phyloP scores from a whole-genome alignment of 2,797 vertebrate species.

The Trichosurus vulpecula region DNA sequence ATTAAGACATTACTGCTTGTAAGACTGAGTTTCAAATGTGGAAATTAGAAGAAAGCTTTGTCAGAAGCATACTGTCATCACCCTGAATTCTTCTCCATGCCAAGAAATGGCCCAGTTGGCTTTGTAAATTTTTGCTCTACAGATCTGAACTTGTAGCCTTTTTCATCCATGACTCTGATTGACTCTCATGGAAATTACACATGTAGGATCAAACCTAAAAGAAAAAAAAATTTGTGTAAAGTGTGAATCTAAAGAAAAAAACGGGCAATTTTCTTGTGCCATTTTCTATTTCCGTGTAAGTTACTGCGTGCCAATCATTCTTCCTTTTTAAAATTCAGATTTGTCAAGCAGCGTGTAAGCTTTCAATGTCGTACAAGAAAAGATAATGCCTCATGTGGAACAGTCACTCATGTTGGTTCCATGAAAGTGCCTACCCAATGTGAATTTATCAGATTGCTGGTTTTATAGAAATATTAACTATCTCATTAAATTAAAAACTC shows the following conservation, averaged over 20 bases:
- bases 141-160: slow-evolving; percentile 65
- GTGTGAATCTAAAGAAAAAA: slow-evolving; percentile 76
- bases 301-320: slow-evolving; percentile 75
- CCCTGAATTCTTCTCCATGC: background rate
- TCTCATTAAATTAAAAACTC: slow-evolving; percentile 57
- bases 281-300: slow-evolving; percentile 75
- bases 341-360: slow-evolving; percentile 67
- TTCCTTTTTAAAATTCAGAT: slow-evolving; percentile 76
- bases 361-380: slow-evolving; percentile 62
- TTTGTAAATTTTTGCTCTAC: slow-evolving; percentile 1
- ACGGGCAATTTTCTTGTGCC: slow-evolving; percentile 77
- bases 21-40: background rate
- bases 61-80: background rate
- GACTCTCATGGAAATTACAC: slow-evolving; percentile 77
- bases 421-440: slow-evolving; percentile 44
- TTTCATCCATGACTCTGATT: slow-evolving; percentile 56
- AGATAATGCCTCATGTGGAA: slow-evolving; percentile 65
- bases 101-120: background rate
- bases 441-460: slow-evolving; percentile 53
- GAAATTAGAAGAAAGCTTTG: slow-evolving; percentile 12
- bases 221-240: slow-evolving; percentile 57
- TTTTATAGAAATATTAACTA: slow-evolving; percentile 64
- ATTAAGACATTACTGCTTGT: background rate
- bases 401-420: slow-evolving; percentile 46
- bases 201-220: slow-evolving; percentile 69